Percentiles rank a stretch among this genome's conserved stretches.
phyloP scores from a whole-genome alignment of 2,888 invertebrate species.

The Leucania comma region DNA sequence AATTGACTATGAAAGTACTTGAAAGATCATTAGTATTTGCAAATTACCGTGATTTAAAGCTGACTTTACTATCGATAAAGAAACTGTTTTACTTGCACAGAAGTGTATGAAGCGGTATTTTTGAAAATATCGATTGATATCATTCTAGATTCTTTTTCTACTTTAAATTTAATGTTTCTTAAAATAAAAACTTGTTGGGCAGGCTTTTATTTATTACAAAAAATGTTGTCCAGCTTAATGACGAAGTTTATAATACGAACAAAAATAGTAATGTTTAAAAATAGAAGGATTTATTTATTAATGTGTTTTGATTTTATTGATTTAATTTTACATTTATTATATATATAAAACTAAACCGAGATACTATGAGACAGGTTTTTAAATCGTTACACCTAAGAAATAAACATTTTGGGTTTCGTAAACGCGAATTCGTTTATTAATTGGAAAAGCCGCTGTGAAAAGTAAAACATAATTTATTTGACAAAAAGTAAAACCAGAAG shows the following conservation, averaged over 20 bases:
- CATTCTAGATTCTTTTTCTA: not conserved
- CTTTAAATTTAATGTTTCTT: not conserved
- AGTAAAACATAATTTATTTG: not conserved
- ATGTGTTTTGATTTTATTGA: slow-evolving; percentile 12
- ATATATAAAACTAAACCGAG: not conserved
- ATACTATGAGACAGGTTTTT: not conserved
- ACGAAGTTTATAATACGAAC: too few species aligned
- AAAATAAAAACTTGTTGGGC: slow-evolving; percentile 7
- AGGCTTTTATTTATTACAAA: not conserved
- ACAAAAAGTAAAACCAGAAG: too few species aligned
- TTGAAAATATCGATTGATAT: not conserved
- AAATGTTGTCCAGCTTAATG: not conserved
- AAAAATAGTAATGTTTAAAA: slow-evolving; percentile 1
- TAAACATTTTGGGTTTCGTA: not conserved
- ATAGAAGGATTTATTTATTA: slow-evolving; percentile 1
- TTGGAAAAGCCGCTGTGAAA: not conserved
- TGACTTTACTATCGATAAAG: not conserved
- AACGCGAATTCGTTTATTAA: not conserved
- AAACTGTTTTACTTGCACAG: not conserved
- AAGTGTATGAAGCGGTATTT: not conserved
- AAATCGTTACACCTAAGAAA: not conserved
- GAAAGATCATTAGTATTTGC: not conserved
- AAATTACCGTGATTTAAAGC: not conserved
- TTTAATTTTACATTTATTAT: slow-evolving; percentile 1
- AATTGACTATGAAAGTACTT: not conserved